Evolutionary conservation across 2,888 invertebrate species (phyloP), one percentile per base, ranked within the genome.

Genomic region (Lapara coniferarum): DNA sequence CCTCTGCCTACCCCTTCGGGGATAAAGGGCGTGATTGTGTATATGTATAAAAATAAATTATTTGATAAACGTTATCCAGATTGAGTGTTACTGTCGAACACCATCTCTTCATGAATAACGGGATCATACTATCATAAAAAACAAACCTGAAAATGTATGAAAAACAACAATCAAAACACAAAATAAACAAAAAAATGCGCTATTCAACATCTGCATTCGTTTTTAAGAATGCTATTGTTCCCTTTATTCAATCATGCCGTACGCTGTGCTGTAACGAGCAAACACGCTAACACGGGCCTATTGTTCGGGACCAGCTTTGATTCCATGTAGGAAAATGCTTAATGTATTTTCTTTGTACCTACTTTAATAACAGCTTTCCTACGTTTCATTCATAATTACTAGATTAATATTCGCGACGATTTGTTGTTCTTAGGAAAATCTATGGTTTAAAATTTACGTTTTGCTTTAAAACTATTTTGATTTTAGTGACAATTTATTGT

Each of bases 341-440:
- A 67, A 56, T 19, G 10, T 56, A 19, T 67, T 67, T 53, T 46
- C 56, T 44, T 46, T 46, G 46, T 46, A 25, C n/a, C n/a, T n/a
- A n/a, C 3, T 14, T 71, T 70, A 73, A 72, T 74, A 72, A 69
- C 70, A 71, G 71, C 71, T 73, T 70, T 69, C 68, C 58, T 72
- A 77, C 75, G 76, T 78, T 80, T 81, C 77, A 81, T 83, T 79
- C 81, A 80, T 73, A 71, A 70, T 77, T 77, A 80, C 77, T 82
- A 76, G 81, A 73, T 77, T 77, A 81, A 81, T 80, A 81, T 81
- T 81, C 78, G 73, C 78, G 78, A 79, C 78, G 77, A 82, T 4
- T 2, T 37, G 37, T 37, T 37, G 37, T 8, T 37, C 72, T 70
- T 69, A 56, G 73, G 71, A 78, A 78, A 7, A 3, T 37, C 8